A percentile compares a stretch with the other conserved stretches of the same genome.
These are phyloP conservation scores for Oreochromis aureus DNA, from an alignment of 2,113 vertebrate species.

Conservation along the genomic window DNA sequence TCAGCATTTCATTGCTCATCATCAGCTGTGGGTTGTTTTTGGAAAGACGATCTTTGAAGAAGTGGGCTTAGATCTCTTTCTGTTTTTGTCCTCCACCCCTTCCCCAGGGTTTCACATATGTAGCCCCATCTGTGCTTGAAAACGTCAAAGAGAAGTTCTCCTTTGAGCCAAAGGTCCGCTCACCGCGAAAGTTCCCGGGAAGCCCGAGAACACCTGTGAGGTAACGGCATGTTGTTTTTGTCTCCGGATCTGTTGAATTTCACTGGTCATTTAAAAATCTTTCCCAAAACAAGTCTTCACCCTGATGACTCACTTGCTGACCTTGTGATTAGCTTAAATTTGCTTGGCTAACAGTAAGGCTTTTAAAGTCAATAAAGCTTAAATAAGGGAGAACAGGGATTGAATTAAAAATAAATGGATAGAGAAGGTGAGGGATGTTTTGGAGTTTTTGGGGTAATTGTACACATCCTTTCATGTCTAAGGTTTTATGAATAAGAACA, in stretches of 20 bases:
- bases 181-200: conserved; percentile 93
- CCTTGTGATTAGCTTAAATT: neutral
- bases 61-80: conserved; percentile 10
- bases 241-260: neutral
- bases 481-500: neutral
- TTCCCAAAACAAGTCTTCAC: neutral
- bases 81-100: neutral
- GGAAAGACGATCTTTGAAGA: conserved; percentile 42
- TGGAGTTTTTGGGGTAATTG: neutral
- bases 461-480: neutral
- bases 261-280: neutral
- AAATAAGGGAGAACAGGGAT: neutral
- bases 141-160: conserved; percentile 97
- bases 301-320: conserved; percentile 12
- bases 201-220: conserved; percentile 95
- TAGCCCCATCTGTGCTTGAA: conserved; percentile 98
- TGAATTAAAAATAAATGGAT: neutral
- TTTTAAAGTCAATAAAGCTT: accelerated
- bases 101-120: conserved; percentile 93
- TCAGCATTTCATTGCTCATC: conserved; percentile 57
- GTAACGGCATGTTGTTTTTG: conserved; percentile 65
- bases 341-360: neutral
- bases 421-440: neutral
- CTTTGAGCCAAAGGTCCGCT: conserved; percentile 97
- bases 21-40: conserved; percentile 55